These are phyloP conservation scores for Drosophila barbarae DNA, from an alignment of 2,888 invertebrate genomes.

Conservation along the genomic window DNA sequence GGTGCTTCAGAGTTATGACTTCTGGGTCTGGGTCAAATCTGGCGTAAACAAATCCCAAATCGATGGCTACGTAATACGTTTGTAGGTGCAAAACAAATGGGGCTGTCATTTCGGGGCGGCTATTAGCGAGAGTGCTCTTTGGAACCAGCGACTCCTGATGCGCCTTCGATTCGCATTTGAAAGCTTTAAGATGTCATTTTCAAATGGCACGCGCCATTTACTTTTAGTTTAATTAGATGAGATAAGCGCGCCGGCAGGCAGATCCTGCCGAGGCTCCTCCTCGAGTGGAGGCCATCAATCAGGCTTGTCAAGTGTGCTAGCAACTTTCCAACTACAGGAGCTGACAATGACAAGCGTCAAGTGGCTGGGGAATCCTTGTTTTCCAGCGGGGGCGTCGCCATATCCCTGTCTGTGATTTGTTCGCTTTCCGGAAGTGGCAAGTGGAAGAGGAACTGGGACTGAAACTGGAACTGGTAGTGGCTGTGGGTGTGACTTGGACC, in stretches of 20 bases:
- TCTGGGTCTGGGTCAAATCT: conserved; percentile 49
- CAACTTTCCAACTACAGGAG: conserved; percentile 69
- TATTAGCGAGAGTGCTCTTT: conserved; percentile 26
- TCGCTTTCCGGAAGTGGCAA: conserved; percentile 13
- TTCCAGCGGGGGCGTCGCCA: conserved; percentile 19
- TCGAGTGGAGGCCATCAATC: conserved; percentile 56
- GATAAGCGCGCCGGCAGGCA: conserved; percentile 47
- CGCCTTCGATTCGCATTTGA: conserved; percentile 24
- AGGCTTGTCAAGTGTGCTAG: conserved; percentile 66
- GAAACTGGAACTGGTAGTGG: not conserved
- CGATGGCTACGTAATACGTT: conserved; percentile 30
- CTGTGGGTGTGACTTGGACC: conserved; percentile 13
- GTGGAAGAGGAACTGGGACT: not conserved
- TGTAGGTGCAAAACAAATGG: conserved; percentile 11
- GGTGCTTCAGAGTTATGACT: conserved; percentile 18
- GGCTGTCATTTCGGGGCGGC: conserved; percentile 14
- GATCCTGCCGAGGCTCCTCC: conserved; percentile 25
- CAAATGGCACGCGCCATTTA: conserved; percentile 43
- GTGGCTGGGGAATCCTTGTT: conserved; percentile 48
- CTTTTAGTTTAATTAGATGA: conserved; percentile 64
- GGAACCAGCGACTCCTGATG: conserved; percentile 9
- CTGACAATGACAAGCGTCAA: conserved; percentile 69
- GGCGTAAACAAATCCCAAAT: conserved; percentile 64
- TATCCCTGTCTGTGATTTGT: conserved; percentile 13
- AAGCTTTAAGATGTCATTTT: conserved; percentile 29